These are phyloP conservation scores for Larimichthys polyactis DNA, from an alignment of 2,113 vertebrate species.

Conservation along the genomic window DNA sequence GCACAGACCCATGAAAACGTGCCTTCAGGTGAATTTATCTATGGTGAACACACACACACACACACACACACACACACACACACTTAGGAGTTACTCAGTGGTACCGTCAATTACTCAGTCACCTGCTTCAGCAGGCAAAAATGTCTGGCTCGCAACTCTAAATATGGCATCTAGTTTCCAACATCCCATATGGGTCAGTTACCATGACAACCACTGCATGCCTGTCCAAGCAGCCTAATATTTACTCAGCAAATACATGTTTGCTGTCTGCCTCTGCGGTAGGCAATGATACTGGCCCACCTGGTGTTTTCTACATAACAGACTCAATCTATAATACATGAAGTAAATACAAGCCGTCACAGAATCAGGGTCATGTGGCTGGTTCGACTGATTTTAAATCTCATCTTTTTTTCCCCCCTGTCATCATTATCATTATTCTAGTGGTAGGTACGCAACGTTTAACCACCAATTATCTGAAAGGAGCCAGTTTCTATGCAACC, in stretches of 20 bases:
- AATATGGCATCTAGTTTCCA: slow-evolving; percentile 67
- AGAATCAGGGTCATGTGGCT: slow-evolving; percentile 14
- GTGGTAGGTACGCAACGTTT: background rate
- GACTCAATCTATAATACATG: slow-evolving; percentile 61
- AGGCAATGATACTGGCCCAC: slow-evolving; percentile 57
- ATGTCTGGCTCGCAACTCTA: slow-evolving; percentile 38
- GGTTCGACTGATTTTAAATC: slow-evolving; percentile 1
- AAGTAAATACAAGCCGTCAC: slow-evolving; percentile 32
- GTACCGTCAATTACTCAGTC: slow-evolving; percentile 40
- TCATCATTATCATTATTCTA: background rate
- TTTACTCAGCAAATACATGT: slow-evolving; percentile 74
- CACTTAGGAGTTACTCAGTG: background rate
- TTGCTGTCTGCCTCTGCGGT: slow-evolving; percentile 63
- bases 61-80: slow-evolving; percentile 4
- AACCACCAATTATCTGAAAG: slow-evolving; percentile 10
- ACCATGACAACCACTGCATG: slow-evolving; percentile 67
- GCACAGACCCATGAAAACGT: background rate
- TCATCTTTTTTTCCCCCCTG: background rate
- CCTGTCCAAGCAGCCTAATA: slow-evolving; percentile 67
- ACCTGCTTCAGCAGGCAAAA: slow-evolving; percentile 32
- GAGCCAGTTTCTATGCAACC: slow-evolving; percentile 21
- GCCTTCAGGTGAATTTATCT: background rate
- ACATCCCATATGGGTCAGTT: slow-evolving; percentile 66
- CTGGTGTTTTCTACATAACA: slow-evolving; percentile 57
- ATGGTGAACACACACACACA: background rate